phyloP scores from a whole-genome alignment of 2,113 vertebrate genomes.

The Trematocara zebra region DNA sequence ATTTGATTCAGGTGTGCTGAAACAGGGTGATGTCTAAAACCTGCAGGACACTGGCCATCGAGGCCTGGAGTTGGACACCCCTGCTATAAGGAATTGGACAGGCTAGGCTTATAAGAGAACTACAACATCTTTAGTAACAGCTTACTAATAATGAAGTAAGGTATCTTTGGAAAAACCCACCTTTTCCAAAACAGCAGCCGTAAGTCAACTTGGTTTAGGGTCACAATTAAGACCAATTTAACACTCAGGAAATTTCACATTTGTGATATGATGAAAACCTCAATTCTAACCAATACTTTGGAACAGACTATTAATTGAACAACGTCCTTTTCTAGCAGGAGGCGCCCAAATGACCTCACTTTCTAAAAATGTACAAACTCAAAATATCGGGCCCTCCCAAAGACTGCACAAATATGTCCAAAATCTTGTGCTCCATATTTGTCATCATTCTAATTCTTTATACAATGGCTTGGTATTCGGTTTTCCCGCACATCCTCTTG shows the following conservation, averaged over 20 bases:
- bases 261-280: neutral
- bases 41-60: neutral
- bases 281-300: neutral
- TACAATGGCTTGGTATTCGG: slow-evolving; percentile 19
- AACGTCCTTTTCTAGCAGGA: neutral
- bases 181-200: neutral
- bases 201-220: neutral
- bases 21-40: neutral
- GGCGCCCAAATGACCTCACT: neutral
- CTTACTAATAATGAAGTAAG: neutral
- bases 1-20: neutral
- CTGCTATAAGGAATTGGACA: neutral
- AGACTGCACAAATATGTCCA: neutral
- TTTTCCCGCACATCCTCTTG: slow-evolving; percentile 20
- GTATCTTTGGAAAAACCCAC: neutral
- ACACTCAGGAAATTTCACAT: neutral
- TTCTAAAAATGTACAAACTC: neutral
- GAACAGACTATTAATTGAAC: neutral
- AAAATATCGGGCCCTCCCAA: neutral
- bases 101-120: neutral
- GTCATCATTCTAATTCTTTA: neutral
- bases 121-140: neutral
- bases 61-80: neutral
- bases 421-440: neutral
- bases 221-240: neutral